Conservation (phyloP, 30 jellyfish, hydroid and myxozoan genomes). For the Phacellophora camtschatica region DNA sequence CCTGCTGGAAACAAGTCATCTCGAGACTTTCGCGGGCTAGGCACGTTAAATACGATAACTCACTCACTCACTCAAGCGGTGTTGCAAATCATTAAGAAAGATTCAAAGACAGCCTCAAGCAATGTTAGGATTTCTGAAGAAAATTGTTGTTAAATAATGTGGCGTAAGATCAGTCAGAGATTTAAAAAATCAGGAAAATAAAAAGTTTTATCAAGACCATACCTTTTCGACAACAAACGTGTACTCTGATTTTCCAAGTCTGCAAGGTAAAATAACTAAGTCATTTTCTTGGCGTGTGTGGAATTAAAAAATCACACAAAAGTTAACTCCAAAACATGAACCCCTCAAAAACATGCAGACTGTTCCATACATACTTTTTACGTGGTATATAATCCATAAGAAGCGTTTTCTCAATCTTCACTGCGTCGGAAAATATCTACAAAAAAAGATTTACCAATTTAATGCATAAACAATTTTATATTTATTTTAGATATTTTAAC, state of each 20-base stretch:
- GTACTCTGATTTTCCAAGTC: slow-evolving; percentile 73
- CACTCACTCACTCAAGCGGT: background rate
- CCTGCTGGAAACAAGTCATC: background rate
- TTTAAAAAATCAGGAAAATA: too few species aligned
- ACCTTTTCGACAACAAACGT: slow-evolving; percentile 72
- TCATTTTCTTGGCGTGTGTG: too few species aligned
- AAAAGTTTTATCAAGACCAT: too few species aligned
- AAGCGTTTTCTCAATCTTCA: slow-evolving; percentile 29
- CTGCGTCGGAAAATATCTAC: slow-evolving; percentile 61
- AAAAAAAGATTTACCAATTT: background rate
- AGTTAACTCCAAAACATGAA: too few species aligned
- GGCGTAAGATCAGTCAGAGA: too few species aligned
- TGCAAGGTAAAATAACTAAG: too few species aligned
- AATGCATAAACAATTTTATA: too few species aligned
- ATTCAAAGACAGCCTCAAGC: background rate
- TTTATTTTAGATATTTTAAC: too few species aligned
- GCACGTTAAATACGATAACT: background rate
- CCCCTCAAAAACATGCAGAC: background rate
- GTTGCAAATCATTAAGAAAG: background rate
- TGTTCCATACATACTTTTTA: slow-evolving; percentile 43
- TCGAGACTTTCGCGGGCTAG: too few species aligned
- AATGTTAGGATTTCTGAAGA: too few species aligned
- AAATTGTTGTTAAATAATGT: too few species aligned
- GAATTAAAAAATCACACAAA: too few species aligned
- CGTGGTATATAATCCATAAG: slow-evolving; percentile 47